Evolutionary conservation across 2,113 vertebrate species (phyloP).

Genomic region (Fregetta grallaria): DNA sequence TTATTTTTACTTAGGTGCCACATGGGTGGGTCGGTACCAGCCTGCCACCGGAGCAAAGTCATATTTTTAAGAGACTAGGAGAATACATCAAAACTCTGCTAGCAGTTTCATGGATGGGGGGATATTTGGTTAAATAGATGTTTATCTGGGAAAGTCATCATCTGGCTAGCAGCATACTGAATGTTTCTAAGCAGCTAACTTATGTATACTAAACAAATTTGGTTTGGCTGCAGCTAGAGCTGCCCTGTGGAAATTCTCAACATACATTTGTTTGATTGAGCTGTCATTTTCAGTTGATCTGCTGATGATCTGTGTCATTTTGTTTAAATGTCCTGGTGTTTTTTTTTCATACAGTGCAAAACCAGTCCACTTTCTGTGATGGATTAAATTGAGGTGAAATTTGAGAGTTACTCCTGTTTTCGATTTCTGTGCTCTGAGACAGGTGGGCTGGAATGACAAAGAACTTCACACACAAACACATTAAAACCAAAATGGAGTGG

Average conservation of each 20-base stretch:
- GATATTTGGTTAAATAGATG: slow-evolving; percentile 77
- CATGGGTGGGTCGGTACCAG: slow-evolving; percentile 35
- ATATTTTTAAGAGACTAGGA: slow-evolving; percentile 61
- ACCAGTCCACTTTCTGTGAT: slow-evolving; percentile 77
- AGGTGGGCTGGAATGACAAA: slow-evolving; percentile 83
- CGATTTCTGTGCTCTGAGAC: slow-evolving; percentile 78
- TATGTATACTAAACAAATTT: slow-evolving; percentile 85
- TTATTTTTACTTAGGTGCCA: slow-evolving; percentile 49
- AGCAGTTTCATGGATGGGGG: slow-evolving; percentile 67
- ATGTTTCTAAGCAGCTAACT: slow-evolving; percentile 81
- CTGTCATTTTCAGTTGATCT: slow-evolving; percentile 86
- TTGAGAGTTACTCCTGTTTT: slow-evolving; percentile 82
- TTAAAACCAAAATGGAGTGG: slow-evolving; percentile 70
- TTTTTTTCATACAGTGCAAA: slow-evolving; percentile 75
- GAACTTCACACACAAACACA: slow-evolving; percentile 74
- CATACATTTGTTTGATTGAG: slow-evolving; percentile 86
- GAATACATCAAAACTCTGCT: slow-evolving; percentile 70
- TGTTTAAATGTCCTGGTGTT: slow-evolving; percentile 81
- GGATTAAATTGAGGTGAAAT: slow-evolving; percentile 85
- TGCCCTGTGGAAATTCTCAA: slow-evolving; percentile 83
- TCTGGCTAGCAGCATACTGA: slow-evolving; percentile 74
- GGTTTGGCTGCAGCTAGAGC: slow-evolving; percentile 77
- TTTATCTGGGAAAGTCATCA: slow-evolving; percentile 82
- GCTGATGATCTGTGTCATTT: slow-evolving; percentile 87
- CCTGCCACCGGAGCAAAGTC: slow-evolving; percentile 50